Base-by-base conservation (phyloP, 2,113 vertebrate genomes). In the Irena cyanogastra region DNA sequence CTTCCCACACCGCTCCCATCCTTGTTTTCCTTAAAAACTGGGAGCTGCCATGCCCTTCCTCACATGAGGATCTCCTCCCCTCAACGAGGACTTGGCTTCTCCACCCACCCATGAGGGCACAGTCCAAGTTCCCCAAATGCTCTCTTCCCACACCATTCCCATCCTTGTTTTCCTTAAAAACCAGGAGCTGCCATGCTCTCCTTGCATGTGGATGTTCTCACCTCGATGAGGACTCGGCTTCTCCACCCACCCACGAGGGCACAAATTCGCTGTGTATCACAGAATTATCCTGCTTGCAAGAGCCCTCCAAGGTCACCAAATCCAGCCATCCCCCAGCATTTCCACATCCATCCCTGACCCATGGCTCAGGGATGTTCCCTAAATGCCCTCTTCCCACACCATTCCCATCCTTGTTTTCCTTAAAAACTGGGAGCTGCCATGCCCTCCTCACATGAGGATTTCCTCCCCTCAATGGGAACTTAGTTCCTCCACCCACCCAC, bases 361-460 rank as follows among this genome's bases (percentile, higher is more conserved):
- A 57, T 1, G 4, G 33, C 13, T 22, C 33, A 57, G 33, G 13
- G 33, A n/a, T n/a, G 8, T 30, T 52, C n/a, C 66, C 27, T 35
- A 30, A 71, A 17, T 1, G 41, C 41, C 41, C 41, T 53, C 16
- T 61, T 70, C 35, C 27, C 15, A 19, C 18, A 22, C 7, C 6
- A 16, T 16, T 42, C 4, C 60, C 60, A 39, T 3, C 79, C 39
- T 47, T 10, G 14, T 31, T 52, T 52, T 26, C 87, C 53, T 18
- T 33, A 45, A 68, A 49, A 68, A 10, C 18, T 7, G 27, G 27
- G 8, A 21, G 17, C 47, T 60, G 13, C 63, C 39, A 6, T 3
- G 0, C 9, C 59, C 13, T 68, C 42, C 44, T 41, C 27, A 60
- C 19, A 8, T 0, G 0, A 17, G 15, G 45, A 64, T 4, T 21